phyloP scores from a whole-genome alignment of 2,888 invertebrate species.

The Protophormia terraenovae region DNA sequence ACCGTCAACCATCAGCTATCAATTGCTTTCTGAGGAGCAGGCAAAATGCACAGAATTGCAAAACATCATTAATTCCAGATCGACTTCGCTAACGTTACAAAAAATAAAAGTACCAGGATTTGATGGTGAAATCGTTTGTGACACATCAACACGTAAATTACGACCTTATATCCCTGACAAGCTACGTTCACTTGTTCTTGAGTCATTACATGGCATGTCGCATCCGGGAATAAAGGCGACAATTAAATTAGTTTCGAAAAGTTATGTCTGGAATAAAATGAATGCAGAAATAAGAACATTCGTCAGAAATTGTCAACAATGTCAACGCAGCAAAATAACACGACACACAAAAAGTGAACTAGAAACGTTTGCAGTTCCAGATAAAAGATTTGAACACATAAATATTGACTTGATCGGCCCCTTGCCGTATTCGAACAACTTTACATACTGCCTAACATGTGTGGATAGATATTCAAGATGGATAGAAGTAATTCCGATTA shows the following conservation, averaged over 20 bases:
- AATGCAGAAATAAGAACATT: not conserved
- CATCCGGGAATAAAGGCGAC: constrained; percentile 10
- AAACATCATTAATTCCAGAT: too few relatives aligned
- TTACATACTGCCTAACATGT: not conserved
- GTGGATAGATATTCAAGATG: constrained; percentile 13
- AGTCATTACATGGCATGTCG: not conserved
- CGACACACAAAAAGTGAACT: not conserved
- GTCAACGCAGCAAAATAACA: constrained; percentile 27
- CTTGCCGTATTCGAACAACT: not conserved
- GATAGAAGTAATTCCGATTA: constrained; percentile 3
- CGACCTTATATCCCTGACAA: too few relatives aligned
- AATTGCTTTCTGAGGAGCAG: too few relatives aligned
- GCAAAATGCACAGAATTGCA: too few relatives aligned
- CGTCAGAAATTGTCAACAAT: constrained; percentile 22
- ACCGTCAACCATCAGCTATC: constrained; percentile 10
- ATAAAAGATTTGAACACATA: constrained; percentile 20
- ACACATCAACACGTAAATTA: too few relatives aligned
- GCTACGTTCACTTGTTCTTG: too few relatives aligned
- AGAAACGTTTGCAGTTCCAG: constrained; percentile 9
- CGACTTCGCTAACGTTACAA: too few relatives aligned
- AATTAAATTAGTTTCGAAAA: constrained; percentile 17
- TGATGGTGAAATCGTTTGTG: constrained; percentile 15
- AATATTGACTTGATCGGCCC: not conserved
- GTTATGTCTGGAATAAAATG: constrained; percentile 32
- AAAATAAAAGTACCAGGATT: not conserved